These are phyloP conservation scores for Dendrophyllia cribrosa DNA, from an alignment of 64 coral and sea anemone species.

Conservation along the genomic window DNA sequence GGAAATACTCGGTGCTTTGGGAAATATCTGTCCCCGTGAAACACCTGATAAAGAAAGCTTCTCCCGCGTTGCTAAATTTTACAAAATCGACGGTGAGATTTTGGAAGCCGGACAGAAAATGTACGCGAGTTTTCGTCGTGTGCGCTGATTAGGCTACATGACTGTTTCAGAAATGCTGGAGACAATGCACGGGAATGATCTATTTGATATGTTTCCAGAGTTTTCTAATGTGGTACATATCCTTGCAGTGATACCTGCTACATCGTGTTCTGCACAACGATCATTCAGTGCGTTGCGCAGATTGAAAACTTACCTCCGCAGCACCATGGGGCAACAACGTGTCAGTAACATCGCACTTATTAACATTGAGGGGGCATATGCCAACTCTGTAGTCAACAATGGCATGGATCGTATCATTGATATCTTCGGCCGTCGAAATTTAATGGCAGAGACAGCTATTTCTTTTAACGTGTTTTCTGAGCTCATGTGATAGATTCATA, in stretches of 20 bases:
- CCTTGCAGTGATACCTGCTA: conserved; percentile 39
- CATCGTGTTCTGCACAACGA: conserved; percentile 25
- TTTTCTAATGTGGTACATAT: conserved; percentile 26
- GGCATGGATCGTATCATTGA: conserved; percentile 2
- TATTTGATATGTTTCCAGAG: conserved; percentile 22
- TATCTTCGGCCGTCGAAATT: not conserved
- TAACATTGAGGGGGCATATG: conserved; percentile 10
- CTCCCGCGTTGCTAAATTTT: too few relatives aligned
- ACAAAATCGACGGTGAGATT: too few relatives aligned
- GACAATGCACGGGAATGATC: conserved; percentile 37
- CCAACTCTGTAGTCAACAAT: conserved; percentile 12
- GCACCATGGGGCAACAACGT: conserved; percentile 47
- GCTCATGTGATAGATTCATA: too few relatives aligned
- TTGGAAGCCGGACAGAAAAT: too few relatives aligned
- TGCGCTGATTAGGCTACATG: not conserved
- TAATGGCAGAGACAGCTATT: too few relatives aligned
- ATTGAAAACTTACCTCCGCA: conserved; percentile 46
- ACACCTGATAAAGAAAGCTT: too few relatives aligned
- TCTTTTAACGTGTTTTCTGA: too few relatives aligned
- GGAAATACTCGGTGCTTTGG: conserved; percentile 35
- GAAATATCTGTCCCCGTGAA: not conserved
- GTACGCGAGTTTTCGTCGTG: too few relatives aligned
- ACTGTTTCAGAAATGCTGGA: conserved; percentile 28
- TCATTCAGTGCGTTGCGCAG: conserved; percentile 40
- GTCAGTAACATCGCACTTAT: conserved; percentile 39